Evolutionary conservation across 2,113 vertebrate genomes (phyloP), one percentile per base, ranked within the genome.

Genomic region (Tachuris rubrigastra): DNA sequence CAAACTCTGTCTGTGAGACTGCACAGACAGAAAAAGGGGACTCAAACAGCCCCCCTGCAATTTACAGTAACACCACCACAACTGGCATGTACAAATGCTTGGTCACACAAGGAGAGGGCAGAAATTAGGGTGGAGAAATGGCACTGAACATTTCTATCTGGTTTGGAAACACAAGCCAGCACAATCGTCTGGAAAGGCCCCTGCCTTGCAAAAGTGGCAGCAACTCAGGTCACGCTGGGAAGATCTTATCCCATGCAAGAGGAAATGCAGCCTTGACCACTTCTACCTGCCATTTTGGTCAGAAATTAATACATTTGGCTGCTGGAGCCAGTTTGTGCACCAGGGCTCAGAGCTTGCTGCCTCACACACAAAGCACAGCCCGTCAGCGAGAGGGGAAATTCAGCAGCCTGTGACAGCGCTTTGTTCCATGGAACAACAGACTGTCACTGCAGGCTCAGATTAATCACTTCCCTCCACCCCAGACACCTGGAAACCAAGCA

Each of bases 361-460:
- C 74, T n/a, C 31, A 2, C 90, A 12, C 2, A 3, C 50, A 4
- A 60, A 6, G 59, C 3, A 37, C 80, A 63, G 1, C 67, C 37
- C 10, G 1, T 31, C 83, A 49, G 50, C 22, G 1, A 24, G 47
- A 75, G 22, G 71, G 91, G 96, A 92, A 94, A 81, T 53, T 66
- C 53, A 82, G 87, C 90, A 33, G 86, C 69, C 41, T 22, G 62
- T 79, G 85, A 93, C 80, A 53, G 63, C 2, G 0, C 41, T 83
- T 96, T 93, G 89, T 97, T 95, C 96, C 96, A 73, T 89, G 94
- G 96, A 97, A 97, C 93, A 96, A 94, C 30, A 80, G 78, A 21
- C 46, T 81, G 85, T 68, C 55, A 18, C 56, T 90, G 89, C 90
- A 87, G 73, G 55, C 95, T 85, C 91, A 56, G 67, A 96, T 95